Base-by-base conservation (phyloP, 2,797 vertebrate species). In the Yasuhikotakia modesta region DNA sequence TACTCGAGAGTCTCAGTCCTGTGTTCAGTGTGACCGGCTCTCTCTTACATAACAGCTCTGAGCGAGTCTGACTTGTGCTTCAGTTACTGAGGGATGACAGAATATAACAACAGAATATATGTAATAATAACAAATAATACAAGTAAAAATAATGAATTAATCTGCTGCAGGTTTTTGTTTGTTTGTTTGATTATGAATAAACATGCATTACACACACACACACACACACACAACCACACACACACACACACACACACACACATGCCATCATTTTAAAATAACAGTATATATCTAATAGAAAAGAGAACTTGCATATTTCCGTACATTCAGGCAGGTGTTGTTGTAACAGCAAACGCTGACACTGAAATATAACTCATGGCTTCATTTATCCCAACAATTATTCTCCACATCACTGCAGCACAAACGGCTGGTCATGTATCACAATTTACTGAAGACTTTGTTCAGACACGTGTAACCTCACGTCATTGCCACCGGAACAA, bases 401-500 rank as follows among this genome's bases (percentile, higher is more conserved):
- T 85, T 81, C 85, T 81, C 82, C 88, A 81, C 70, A 81, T 90
- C 86, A 86, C 67, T 80, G 73, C 57, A 67, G 81, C 82, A 84
- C 85, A 85, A 83, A 71, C 82, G 3, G 5, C 52, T 57, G 61
- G 79, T 46, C 69, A 84, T 87, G 81, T 82, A 87, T 90, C 85
- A 80, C 71, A 71, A 81, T 84, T 79, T 82, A 57, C 73, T 83
- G 70, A 65, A 84, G 73, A 60, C 70, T 48, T 76, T 72, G 76
- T 27, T 2, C 70, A 35, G 84, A 70, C 79, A 79, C 76, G 58
- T 83, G 69, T 83, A 85, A 88, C 87, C 79, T 79, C 81, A 83
- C n/a, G n/a, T n/a, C n/a, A 85, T 90, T 90, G 89, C 81, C 82
- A 73, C 83, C 85, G 90, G 86, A 84, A 91, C 85, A 87, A 84